Evolutionary conservation across 2,113 vertebrate genomes (phyloP).

Genomic region (Hippopotamus amphibius): DNA sequence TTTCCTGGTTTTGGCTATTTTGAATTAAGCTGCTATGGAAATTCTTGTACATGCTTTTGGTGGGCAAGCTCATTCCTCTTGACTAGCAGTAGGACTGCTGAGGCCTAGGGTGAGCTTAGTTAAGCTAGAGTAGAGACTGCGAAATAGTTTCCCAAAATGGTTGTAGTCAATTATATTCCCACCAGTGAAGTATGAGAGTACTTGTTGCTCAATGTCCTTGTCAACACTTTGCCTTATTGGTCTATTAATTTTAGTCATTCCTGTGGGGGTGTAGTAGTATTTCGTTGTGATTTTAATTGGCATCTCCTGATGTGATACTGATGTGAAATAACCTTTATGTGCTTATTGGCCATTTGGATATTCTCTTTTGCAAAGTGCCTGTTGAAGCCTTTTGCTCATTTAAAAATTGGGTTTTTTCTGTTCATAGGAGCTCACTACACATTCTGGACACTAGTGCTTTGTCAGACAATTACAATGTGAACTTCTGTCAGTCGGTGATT

Average conservation of each 20-base stretch:
- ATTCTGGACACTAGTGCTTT: neutral
- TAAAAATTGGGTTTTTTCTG: neutral
- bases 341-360: neutral
- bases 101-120: neutral
- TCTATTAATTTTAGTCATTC: slow-evolving; percentile 57
- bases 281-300: slow-evolving; percentile 57
- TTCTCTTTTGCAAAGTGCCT: neutral
- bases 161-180: neutral
- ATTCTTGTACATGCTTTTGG: neutral
- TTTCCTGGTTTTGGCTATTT: neutral
- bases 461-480: neutral
- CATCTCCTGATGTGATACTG: neutral
- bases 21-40: neutral
- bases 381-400: neutral
- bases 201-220: neutral
- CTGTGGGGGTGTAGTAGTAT: neutral
- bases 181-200: neutral
- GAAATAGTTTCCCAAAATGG: slow-evolving; percentile 42
- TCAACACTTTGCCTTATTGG: neutral
- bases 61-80: neutral
- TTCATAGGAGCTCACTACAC: neutral
- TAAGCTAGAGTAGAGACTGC: neutral
- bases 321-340: neutral
- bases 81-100: neutral
- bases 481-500: neutral